Evolutionary conservation across 2,888 invertebrate species (phyloP), one percentile per base, ranked within the genome.

Genomic region (Pyrrhosoma nymphula): DNA sequence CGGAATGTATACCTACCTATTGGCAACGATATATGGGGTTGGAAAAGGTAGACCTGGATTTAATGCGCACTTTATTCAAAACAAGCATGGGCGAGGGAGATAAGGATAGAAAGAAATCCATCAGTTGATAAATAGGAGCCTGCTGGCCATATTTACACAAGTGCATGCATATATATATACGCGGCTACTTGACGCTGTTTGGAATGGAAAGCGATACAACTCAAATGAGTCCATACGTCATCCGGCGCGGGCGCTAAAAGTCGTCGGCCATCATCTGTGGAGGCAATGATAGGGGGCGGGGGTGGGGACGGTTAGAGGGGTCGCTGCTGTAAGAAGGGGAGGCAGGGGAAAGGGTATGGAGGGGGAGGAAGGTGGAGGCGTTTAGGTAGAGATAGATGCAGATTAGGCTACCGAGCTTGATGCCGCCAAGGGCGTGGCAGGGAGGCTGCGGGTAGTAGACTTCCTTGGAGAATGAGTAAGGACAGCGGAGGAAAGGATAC

Each of bases 311-410:
- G 69, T n/a, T n/a, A n/a, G n/a, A n/a, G n/a, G n/a, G n/a, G n/a
- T 20, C 60, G 16, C 60, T 26, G n/a, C 10, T 23, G 69, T 10
- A 69, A 8, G 26, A 69, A n/a, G 69, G 69, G 69, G n/a, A n/a
- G 26, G n/a, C n/a, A 75, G 75, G 0, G 75, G 75, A 10, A 75
- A 82, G n/a, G n/a, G 18, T 26, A 0, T 16, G 35, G 82, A n/a
- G 12, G 26, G 82, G 82, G 35, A 30, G 75, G 30, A 75, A 75
- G n/a, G 30, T 30, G 75, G 30, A 82, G 82, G 35, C 82, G 82
- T 35, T 82, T 82, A 82, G n/a, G 56, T 30, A 91, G 56, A 26
- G 93, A 30, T 47, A 93, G 69, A 93, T 69, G 93, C 93, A 93
- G 69, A 75, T 69, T 75, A 93, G 55, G 93, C 93, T 93, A 93